These are phyloP conservation scores for Acanthopleura granulata DNA, from an alignment of 2,888 invertebrate species.

Conservation along the genomic window DNA sequence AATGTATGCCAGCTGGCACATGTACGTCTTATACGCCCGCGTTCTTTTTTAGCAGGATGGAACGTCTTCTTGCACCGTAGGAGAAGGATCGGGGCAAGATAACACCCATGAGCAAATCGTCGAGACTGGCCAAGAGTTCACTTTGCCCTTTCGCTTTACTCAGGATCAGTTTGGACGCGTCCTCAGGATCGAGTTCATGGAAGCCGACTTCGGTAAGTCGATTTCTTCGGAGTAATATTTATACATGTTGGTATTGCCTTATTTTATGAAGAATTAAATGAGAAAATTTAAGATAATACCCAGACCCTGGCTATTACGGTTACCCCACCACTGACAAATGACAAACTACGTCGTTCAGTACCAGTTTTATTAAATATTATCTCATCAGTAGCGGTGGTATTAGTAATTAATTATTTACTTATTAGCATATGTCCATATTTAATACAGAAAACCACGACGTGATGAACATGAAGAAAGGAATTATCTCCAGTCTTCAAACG, in stretches of 20 bases:
- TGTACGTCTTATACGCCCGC: neutral
- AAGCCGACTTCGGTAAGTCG: neutral
- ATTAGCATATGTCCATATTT: neutral
- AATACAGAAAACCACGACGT: constrained; percentile 10
- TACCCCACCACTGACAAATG: too few relatives aligned
- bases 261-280: too few relatives aligned
- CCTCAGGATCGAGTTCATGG: neutral
- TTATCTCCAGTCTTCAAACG: neutral
- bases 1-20: neutral
- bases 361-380: too few relatives aligned
- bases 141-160: neutral
- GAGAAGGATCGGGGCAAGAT: neutral
- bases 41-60: neutral
- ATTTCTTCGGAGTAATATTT: neutral
- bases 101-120: neutral
- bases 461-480: constrained; percentile 15
- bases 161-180: neutral
- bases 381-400: too few relatives aligned
- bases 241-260: too few relatives aligned
- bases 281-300: too few relatives aligned
- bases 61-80: neutral
- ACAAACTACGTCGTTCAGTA: neutral
- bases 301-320: neutral
- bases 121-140: neutral
- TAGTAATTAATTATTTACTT: neutral